A percentile compares a stretch with the other conserved stretches of the same genome.
phyloP scores from a whole-genome alignment of 2,888 invertebrate genomes.

The Hermaeophaga mercurialis region DNA sequence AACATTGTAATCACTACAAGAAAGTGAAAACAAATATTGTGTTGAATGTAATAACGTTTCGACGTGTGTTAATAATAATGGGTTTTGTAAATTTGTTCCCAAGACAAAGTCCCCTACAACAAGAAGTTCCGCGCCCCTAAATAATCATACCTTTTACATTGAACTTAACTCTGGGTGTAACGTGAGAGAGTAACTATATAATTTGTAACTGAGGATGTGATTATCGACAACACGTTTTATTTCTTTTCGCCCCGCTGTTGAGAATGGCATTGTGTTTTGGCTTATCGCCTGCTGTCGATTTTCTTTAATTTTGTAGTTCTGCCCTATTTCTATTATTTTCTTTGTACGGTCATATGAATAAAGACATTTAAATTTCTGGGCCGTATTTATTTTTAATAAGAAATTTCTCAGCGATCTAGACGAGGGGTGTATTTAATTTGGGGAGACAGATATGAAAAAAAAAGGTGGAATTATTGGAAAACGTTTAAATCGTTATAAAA shows the following conservation, averaged over 20 bases:
- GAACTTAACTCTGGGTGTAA: constrained; percentile 34
- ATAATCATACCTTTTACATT: constrained; percentile 40
- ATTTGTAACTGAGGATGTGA: constrained; percentile 43
- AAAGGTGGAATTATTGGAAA: too few species aligned
- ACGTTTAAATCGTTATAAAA: too few species aligned
- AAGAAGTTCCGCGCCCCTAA: constrained; percentile 52
- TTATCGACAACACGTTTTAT: constrained; percentile 36
- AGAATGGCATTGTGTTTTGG: constrained; percentile 34
- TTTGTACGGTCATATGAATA: constrained; percentile 47
- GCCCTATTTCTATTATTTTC: constrained; percentile 46
- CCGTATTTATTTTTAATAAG: not conserved
- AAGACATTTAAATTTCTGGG: constrained; percentile 51
- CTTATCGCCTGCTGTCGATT: constrained; percentile 44
- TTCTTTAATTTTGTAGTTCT: constrained; percentile 46
- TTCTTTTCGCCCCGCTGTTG: constrained; percentile 39
- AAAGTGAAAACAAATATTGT: too few species aligned
- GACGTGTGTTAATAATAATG: constrained; percentile 40
- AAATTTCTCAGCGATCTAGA: not conserved
- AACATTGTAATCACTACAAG: too few species aligned
- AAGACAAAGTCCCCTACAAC: constrained; percentile 35
- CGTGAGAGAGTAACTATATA: constrained; percentile 39
- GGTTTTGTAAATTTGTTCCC: constrained; percentile 35
- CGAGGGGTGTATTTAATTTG: not conserved
- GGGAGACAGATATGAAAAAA: too few species aligned
- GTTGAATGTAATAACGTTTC: too few species aligned